Conservation (phyloP, 1,140 invertebrate genomes). For the Aleiodes sp. region DNA sequence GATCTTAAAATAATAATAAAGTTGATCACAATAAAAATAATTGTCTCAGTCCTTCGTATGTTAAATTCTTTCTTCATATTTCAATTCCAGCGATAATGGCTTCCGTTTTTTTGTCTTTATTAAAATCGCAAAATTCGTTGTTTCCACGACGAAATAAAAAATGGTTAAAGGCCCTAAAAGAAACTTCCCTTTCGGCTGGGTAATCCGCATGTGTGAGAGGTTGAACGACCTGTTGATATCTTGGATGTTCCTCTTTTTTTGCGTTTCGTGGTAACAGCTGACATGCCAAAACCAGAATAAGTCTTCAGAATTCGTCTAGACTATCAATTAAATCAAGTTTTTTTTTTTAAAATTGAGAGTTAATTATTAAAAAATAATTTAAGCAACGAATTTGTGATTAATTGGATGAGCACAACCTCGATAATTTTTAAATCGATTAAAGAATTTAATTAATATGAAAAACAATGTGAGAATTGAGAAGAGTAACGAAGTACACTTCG, state of each 20-base stretch:
- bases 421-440: background rate
- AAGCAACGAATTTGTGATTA: too few relatives aligned
- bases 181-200: background rate
- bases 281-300: conserved; percentile 14
- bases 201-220: background rate
- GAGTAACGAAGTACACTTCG: background rate
- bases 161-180: background rate
- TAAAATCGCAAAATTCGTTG: background rate
- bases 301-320: background rate
- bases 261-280: conserved; percentile 8
- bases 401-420: background rate
- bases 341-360: too few relatives aligned
- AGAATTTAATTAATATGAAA: background rate
- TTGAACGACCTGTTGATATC: conserved; percentile 12
- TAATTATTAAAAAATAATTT: too few relatives aligned
- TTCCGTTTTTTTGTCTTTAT: too few relatives aligned
- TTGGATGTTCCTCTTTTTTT: conserved; percentile 10
- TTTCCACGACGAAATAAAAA: background rate
- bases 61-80: too few relatives aligned
- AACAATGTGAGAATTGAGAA: background rate
- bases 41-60: too few relatives aligned
- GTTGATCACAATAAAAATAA: too few relatives aligned
- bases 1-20: too few relatives aligned
- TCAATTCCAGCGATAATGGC: too few relatives aligned
- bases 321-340: background rate